Evolutionary conservation across 2,888 invertebrate genomes (phyloP), one percentile per base, ranked within the genome.

Genomic region (Caenorhabditis macrosperma): DNA sequence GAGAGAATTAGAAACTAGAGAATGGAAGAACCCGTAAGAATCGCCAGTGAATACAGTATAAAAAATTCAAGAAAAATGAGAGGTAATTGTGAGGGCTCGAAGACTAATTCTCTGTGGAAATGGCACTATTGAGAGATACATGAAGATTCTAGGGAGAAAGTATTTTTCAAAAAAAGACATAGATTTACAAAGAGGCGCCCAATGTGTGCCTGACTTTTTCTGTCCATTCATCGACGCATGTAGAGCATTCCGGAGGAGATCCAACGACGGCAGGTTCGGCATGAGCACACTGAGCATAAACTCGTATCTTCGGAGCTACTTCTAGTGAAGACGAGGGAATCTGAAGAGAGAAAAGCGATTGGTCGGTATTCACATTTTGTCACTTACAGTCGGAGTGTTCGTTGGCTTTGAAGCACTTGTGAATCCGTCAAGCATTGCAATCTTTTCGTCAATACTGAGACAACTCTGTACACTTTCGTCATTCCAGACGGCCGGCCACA

Each of bases 401-500:
- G 54, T 15, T 5, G 78, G 71, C 20, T 68, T 82, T 5, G 82
- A 61, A n/a, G 68, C 74, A 26, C 66, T 74, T 0, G 76, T 78
- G 68, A 82, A 84, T 15, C 63, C 64, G 33, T 82, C 82, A 7
- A 84, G 64, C 67, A 84, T 80, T 10, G 82, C 78, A 30, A 84
- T 74, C 55, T 84, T 84, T 22, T 84, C 84, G 20, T 78, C 74
- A 24, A 82, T 71, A 10, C 68, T 72, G 64, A 84, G 54, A 30
- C 61, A 46, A 12, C 48, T 68, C 57, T 84, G 84, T 20, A 71
- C 78, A 15, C 68, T 44, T 24, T 72, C 68, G 52, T 76, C 69
- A 35, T 81, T 76, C 84, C 84, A 84, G 5, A 84, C 83, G n/a
- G 78, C 64, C 9, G 84, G 84, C 84, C 84, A 84, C 12, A 84